These are phyloP conservation scores for Prionailurus bengalensis DNA, from an alignment of 2,113 vertebrate species.

Conservation along the genomic window DNA sequence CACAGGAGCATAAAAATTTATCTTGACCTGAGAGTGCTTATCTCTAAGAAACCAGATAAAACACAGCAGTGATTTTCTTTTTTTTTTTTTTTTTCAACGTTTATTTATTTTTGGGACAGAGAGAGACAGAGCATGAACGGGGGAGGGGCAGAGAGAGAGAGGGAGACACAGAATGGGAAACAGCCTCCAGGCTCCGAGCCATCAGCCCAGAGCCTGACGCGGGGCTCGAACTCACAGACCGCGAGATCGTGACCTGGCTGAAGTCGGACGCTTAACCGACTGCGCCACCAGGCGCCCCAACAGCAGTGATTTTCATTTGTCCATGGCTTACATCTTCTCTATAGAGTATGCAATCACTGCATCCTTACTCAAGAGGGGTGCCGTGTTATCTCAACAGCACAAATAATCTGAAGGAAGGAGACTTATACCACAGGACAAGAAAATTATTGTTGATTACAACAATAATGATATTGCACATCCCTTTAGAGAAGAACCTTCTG, in stretches of 20 bases:
- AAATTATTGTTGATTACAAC: not conserved
- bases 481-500: not conserved
- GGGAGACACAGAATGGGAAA: too few species aligned
- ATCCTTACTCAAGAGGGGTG: not conserved
- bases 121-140: too few species aligned
- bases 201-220: too few species aligned
- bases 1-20: conserved; percentile 34
- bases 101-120: too few species aligned
- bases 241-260: too few species aligned
- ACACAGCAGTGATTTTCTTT: not conserved
- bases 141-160: too few species aligned
- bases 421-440: not conserved
- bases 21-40: conserved; percentile 57
- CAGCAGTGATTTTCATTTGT: not conserved
- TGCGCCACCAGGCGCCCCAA: not conserved
- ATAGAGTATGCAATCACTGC: not conserved
- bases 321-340: not conserved
- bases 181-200: too few species aligned
- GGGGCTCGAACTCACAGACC: too few species aligned
- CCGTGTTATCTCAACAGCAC: not conserved
- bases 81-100: too few species aligned
- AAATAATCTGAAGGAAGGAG: conserved; percentile 32
- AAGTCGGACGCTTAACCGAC: too few species aligned
- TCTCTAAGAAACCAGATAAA: conserved; percentile 69
- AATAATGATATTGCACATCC: not conserved